Conservation (phyloP, 2,113 vertebrate species). For the Phyllostomus hastatus region DNA sequence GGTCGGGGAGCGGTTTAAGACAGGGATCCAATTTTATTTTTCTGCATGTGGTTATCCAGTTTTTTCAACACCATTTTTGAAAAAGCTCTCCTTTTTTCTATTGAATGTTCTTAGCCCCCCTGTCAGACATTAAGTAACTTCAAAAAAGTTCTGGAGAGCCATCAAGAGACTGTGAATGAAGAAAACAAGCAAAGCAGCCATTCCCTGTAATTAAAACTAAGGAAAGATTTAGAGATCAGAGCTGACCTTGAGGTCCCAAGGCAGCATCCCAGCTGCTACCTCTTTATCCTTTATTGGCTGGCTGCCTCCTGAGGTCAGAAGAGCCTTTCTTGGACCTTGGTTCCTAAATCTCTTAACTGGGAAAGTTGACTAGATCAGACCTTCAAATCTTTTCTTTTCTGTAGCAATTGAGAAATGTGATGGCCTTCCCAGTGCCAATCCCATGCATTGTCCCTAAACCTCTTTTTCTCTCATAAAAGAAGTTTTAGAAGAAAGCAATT, state of each 20-base stretch:
- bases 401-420: background rate
- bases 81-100: background rate
- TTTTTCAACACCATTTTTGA: background rate
- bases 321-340: background rate
- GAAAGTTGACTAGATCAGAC: background rate
- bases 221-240: background rate
- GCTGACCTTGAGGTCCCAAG: background rate
- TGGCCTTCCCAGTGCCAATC: background rate
- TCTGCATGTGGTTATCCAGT: background rate
- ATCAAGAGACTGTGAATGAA: background rate
- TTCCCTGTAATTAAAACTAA: background rate
- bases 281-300: background rate
- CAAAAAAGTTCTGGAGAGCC: background rate
- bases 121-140: background rate
- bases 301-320: background rate
- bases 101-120: background rate
- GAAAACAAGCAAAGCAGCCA: background rate
- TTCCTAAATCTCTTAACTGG: background rate
- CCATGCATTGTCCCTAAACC: background rate
- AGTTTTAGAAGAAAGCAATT: background rate
- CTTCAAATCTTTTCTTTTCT: background rate
- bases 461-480: background rate
- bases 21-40: background rate
- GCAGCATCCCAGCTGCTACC: background rate
- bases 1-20: background rate